These are phyloP conservation scores for Habropoda laboriosa DNA, from an alignment of 1,140 invertebrate species.

Conservation along the genomic window DNA sequence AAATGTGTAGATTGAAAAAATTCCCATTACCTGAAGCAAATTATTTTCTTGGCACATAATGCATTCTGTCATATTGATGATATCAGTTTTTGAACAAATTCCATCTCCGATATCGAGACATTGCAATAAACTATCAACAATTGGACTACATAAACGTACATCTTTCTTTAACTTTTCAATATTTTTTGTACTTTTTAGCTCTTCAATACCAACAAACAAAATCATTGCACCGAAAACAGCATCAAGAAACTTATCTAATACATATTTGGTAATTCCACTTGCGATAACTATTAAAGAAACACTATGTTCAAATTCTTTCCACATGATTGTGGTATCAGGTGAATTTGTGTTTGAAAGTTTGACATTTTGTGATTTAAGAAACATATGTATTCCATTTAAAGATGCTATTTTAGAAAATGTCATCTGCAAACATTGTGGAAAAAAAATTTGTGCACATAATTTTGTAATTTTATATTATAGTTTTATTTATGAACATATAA, in stretches of 20 bases:
- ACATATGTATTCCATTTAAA: constrained; percentile 92
- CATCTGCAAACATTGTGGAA: constrained; percentile 82
- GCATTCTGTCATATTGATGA: constrained; percentile 85
- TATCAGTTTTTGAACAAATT: constrained; percentile 83
- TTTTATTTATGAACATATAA: constrained; percentile 11
- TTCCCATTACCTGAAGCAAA: constrained; percentile 85
- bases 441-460: not conserved
- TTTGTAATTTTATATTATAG: constrained; percentile 13
- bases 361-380: constrained; percentile 87
- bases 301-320: constrained; percentile 88
- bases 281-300: constrained; percentile 86
- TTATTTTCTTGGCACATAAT: constrained; percentile 87
- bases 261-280: constrained; percentile 84
- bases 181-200: constrained; percentile 88
- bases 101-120: constrained; percentile 86
- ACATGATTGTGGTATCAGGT: constrained; percentile 87
- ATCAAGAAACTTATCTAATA: constrained; percentile 86
- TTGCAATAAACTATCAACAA: constrained; percentile 89
- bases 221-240: constrained; percentile 89
- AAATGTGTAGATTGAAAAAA: not conserved
- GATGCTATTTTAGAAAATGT: constrained; percentile 91
- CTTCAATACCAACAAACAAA: constrained; percentile 89
- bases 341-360: constrained; percentile 85
- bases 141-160: constrained; percentile 87
- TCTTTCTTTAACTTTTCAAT: constrained; percentile 91